These are phyloP conservation scores for Nymphalis polychloros DNA, from an alignment of 2,888 invertebrate genomes.

Conservation along the genomic window DNA sequence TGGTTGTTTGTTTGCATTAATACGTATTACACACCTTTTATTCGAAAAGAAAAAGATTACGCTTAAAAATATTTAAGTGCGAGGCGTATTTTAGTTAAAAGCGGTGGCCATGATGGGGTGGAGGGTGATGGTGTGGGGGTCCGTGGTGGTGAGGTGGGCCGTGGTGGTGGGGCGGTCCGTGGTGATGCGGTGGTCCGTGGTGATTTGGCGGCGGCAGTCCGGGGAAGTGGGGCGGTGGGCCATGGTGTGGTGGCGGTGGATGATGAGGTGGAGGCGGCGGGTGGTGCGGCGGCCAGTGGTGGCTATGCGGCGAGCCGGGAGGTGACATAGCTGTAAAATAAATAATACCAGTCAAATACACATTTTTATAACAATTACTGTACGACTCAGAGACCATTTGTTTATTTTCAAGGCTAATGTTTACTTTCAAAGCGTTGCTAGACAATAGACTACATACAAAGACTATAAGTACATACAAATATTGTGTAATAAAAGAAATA, in stretches of 20 bases:
- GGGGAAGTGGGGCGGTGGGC: background rate
- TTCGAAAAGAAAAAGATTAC: too few species aligned
- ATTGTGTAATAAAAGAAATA: background rate
- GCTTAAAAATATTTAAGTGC: conserved; percentile 3
- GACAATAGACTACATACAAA: conserved; percentile 9
- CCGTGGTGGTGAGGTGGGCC: background rate
- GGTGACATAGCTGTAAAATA: conserved; percentile 61
- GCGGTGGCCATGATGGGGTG: background rate
- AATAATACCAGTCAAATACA: conserved; percentile 3
- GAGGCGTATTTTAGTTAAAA: background rate
- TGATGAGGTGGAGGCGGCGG: conserved; percentile 38
- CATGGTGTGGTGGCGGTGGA: conserved; percentile 11
- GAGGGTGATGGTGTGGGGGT: conserved; percentile 1
- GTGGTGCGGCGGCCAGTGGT: conserved; percentile 24
- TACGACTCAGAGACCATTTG: background rate
- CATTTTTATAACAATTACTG: background rate
- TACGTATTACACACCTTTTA: too few species aligned
- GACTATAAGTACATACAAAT: background rate
- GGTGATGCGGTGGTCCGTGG: conserved; percentile 7
- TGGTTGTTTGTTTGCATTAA: too few species aligned
- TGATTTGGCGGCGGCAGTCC: background rate
- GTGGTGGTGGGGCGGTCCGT: conserved; percentile 2
- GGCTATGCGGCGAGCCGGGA: conserved; percentile 39
- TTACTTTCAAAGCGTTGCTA: conserved; percentile 3
- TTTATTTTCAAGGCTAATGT: background rate